Base-by-base conservation (phyloP, 37 sponge, comb jelly and placozoan genomes). In the Mnemiopsis leidyi region DNA sequence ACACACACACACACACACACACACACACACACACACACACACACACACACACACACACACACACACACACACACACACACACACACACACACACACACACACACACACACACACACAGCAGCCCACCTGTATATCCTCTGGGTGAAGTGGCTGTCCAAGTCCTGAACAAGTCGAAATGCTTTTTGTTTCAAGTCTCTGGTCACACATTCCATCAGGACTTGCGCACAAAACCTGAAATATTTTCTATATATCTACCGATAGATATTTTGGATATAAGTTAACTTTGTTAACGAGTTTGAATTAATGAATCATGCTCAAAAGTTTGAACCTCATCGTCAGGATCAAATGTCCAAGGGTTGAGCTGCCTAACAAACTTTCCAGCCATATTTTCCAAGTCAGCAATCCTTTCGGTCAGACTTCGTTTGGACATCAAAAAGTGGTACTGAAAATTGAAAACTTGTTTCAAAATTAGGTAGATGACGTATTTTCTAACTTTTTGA, bases 1-100 rank as follows among this genome's bases (percentile, higher is more conserved):
- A 93, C 77, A 76, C 93, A 93, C 93, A 76, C 93, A 93, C 93
- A 76, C 93, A 93, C 77, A 76, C 93, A 93, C 77, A 68, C 92
- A 92, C 92, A 92, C 92, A 92, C 92, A 68, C 92, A 92, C 69
- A 92, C 92, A 92, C 67, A 68, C 92, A 92, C 92, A 67, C 30
- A 20, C 2, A 82, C 83, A 79, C 93, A 82, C 69, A 79, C 69
- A 93, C 69, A 82, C 93, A 79, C 69, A 69, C 83, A 93, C 69
- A 82, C 93, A 85, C 40, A 85, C 90, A 94, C 68, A 36, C 93
- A 93, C 38, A 79, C 82, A 39, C 68, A 68, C 39, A 69, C 36
- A 26, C 88, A 75, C 85, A 28, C 79, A 68, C 25, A 76, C 82
- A 76, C 93, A 76, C 93, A 76, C 61, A 67, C 69, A 83, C 93